Base-by-base conservation (phyloP, 2,797 vertebrate genomes). In the Simalia tracyae region DNA sequence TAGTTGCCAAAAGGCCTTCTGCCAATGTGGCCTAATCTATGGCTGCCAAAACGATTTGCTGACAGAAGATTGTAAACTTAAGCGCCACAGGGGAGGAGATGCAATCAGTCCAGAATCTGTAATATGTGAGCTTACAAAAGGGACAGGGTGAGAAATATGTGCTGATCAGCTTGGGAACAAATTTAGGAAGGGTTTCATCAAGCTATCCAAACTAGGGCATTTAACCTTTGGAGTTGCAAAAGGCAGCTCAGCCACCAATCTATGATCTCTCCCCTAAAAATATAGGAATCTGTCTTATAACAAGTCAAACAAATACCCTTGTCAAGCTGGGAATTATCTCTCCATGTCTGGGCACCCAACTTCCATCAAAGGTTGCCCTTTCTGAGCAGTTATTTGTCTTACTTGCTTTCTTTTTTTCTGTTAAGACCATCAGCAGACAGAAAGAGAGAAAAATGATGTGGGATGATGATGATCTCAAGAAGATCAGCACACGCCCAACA, bases 21-120 rank as follows among this genome's bases (percentile, higher is more conserved):
- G 96, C 95, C 96, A 96, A 93, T 92, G 94, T 92, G 90, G 50
- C 5, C 91, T 95, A 86, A 93, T 94, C 95, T 84, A 59, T 92
- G 93, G 66, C 87, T 95, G 93, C 95, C 15, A 84, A 94, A 90
- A 81, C 94, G 93, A 93, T 94, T 94, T 93, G 76, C 93, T 95
- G 95, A 91, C 91, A n/a, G 56, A 26, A 81, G 90, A 84, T 91
- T 54, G 22, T 10, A 54, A 24, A 56, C 22, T 31, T 87, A 94
- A 88, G 94, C 94, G 93, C 91, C 42, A 0, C 0, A 72, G 93
- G 84, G 89, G 92, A 95, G 17, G 92, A 87, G 68, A 92, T 92
- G 94, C 94, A 92, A 94, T 0, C 0, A 31, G 3, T 86, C 89
- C 94, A 94, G 90, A 91, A 94, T 91, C 89, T 86, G 68, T 95